These are phyloP conservation scores for Tyto alba DNA, from an alignment of 2,113 vertebrate species.

Conservation along the genomic window DNA sequence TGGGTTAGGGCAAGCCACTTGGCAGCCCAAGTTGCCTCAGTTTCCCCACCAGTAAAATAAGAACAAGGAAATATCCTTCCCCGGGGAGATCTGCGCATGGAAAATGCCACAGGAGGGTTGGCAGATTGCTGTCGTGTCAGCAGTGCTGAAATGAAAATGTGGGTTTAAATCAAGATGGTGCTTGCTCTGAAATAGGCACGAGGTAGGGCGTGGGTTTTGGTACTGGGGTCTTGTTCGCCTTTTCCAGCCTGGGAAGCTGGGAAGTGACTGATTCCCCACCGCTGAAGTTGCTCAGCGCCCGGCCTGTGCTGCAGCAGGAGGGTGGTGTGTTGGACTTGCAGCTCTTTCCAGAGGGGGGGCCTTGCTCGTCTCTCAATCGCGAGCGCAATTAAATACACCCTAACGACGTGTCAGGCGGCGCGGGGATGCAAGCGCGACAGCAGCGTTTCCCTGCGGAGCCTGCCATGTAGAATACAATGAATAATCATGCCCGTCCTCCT, in stretches of 20 bases:
- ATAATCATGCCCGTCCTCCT: neutral
- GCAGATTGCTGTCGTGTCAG: neutral
- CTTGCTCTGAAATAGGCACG: rapidly evolving
- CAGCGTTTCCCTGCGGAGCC: neutral
- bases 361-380: neutral
- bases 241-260: neutral
- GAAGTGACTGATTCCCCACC: neutral
- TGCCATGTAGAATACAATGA: neutral
- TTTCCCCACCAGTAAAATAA: neutral
- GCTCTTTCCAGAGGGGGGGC: neutral
- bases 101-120: neutral
- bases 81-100: rapidly evolving
- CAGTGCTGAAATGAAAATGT: rapidly evolving
- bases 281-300: rapidly evolving
- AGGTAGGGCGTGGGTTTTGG: neutral
- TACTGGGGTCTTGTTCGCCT: rapidly evolving
- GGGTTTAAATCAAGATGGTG: neutral
- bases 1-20: rapidly evolving
- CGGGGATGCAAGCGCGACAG: neutral
- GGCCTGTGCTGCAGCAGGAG: neutral
- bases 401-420: neutral
- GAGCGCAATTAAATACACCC: neutral
- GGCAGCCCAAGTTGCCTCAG: neutral
- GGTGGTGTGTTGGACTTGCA: neutral
- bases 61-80: neutral